These are phyloP conservation scores for Drosophila quadrilineata DNA, from an alignment of 1,140 invertebrate genomes.

Conservation along the genomic window DNA sequence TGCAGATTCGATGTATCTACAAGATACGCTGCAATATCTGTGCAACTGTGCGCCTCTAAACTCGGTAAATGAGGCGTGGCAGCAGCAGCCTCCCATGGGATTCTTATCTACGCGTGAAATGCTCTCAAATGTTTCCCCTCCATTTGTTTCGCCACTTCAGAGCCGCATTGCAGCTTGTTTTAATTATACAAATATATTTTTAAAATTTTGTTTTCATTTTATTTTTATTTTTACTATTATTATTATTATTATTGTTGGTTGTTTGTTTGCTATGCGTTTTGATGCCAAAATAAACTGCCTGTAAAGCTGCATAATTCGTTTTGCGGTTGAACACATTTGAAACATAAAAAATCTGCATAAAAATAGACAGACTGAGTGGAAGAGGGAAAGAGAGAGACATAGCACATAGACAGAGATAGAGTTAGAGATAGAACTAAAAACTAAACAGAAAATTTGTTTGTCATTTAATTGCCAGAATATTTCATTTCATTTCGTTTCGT, in stretches of 20 bases:
- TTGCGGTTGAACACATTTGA: slow-evolving; percentile 64
- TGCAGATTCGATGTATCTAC: slow-evolving; percentile 55
- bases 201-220: no score
- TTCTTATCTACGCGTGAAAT: no score
- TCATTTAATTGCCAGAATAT: slow-evolving; percentile 72
- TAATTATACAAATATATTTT: slow-evolving; percentile 73
- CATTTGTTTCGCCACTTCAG: neutral
- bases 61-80: no score
- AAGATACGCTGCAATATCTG: slow-evolving; percentile 9
- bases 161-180: slow-evolving; percentile 37
- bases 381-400: slow-evolving; percentile 13
- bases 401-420: slow-evolving; percentile 2
- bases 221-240: slow-evolving; percentile 35
- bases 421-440: slow-evolving; percentile 6
- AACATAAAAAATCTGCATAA: neutral
- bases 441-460: slow-evolving; percentile 29
- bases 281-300: slow-evolving; percentile 34
- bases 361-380: neutral
- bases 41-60: no score
- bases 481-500: slow-evolving; percentile 60
- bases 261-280: no score
- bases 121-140: no score
- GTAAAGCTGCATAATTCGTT: slow-evolving; percentile 64
- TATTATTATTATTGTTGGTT: slow-evolving; percentile 14
- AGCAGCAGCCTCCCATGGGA: no score